phyloP scores from a whole-genome alignment of 2,113 vertebrate species.

The Gopherus flavomarginatus region DNA sequence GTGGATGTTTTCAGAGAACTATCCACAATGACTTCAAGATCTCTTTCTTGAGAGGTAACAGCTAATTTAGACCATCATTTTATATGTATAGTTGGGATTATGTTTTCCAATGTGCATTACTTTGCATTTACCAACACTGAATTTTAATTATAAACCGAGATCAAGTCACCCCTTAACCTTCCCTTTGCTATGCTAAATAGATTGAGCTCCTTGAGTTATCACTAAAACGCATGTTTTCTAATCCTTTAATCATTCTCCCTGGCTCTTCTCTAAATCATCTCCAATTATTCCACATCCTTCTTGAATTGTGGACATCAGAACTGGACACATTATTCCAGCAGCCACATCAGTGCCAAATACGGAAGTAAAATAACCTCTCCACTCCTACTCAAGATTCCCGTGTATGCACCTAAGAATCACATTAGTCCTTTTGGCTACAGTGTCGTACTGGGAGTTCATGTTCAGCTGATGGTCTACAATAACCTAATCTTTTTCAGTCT shows the following conservation, averaged over 20 bases:
- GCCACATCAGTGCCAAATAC: not conserved
- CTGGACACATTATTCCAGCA: not conserved
- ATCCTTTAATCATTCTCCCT: not conserved
- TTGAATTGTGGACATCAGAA: not conserved
- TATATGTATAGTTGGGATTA: too few relatives aligned
- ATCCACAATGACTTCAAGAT: too few relatives aligned
- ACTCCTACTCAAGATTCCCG: not conserved
- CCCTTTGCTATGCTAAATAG: not conserved
- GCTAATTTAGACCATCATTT: too few relatives aligned
- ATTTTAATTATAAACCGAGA: not conserved
- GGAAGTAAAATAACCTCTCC: not conserved
- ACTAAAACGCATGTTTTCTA: not conserved
- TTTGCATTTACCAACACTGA: too few relatives aligned
- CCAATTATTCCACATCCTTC: not conserved
- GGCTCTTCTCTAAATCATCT: not conserved
- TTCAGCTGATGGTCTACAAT: not conserved
- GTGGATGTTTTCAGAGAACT: too few relatives aligned
- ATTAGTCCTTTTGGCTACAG: not conserved
- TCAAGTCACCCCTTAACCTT: not conserved
- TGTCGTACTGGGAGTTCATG: not conserved
- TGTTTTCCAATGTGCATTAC: too few relatives aligned
- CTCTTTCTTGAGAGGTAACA: too few relatives aligned
- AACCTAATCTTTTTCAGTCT: not conserved
- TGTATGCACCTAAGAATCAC: not conserved
- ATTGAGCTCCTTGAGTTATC: not conserved